A percentile compares a stretch with the other conserved stretches of the same genome.
Evolutionary conservation across 2,888 invertebrate species (phyloP).

Genomic region (Hybos culiciformis): DNA sequence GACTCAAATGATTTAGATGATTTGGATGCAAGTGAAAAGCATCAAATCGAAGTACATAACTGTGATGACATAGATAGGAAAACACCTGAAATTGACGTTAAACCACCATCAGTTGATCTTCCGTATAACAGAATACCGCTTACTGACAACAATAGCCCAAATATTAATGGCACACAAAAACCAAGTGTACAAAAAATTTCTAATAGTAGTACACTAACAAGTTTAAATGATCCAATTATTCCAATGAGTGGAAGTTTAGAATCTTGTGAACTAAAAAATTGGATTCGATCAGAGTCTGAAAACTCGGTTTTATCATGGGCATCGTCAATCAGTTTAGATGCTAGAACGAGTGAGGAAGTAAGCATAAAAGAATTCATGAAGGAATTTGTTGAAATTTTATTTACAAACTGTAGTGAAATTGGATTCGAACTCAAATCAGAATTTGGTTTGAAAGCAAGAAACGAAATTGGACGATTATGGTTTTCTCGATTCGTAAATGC

Average conservation of each 20-base stretch:
- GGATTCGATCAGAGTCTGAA: constrained; percentile 41
- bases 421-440: constrained; percentile 50
- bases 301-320: constrained; percentile 50
- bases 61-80: constrained; percentile 4
- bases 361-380: constrained; percentile 52
- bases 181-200: constrained; percentile 22
- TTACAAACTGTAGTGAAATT: constrained; percentile 42
- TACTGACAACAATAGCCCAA: not conserved
- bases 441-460: constrained; percentile 50
- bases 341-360: constrained; percentile 39
- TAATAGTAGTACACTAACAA: constrained; percentile 42
- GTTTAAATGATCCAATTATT: constrained; percentile 42
- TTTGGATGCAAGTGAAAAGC: constrained; percentile 21
- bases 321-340: constrained; percentile 46
- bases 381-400: constrained; percentile 47
- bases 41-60: constrained; percentile 8
- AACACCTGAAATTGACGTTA: constrained; percentile 30
- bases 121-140: too few relatives aligned
- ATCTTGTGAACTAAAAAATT: constrained; percentile 37
- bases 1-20: constrained; percentile 23
- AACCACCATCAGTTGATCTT: constrained; percentile 20
- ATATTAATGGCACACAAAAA: not conserved
- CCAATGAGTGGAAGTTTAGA: constrained; percentile 44
- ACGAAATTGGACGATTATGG: constrained; percentile 51
- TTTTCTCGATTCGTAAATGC: constrained; percentile 53